Percentiles rank a stretch among this genome's conserved stretches.
Conservation (phyloP, 2,797 vertebrate species). For the Intellagama lesueurii region DNA sequence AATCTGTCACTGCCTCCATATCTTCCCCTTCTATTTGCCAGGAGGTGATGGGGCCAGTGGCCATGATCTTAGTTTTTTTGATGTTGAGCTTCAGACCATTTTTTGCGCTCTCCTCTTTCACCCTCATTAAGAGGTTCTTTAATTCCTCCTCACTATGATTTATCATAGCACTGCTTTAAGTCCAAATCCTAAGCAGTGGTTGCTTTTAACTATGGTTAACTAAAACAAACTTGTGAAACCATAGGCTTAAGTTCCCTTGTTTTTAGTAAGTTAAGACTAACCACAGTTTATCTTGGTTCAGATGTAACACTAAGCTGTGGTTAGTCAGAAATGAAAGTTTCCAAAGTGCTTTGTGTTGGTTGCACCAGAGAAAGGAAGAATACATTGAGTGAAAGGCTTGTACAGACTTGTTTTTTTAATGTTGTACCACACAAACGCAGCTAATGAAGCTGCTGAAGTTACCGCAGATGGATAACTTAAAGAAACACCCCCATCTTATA, state of each 20-base stretch:
- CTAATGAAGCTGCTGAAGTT: too few species aligned
- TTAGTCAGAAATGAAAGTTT: neutral
- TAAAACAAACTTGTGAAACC: neutral
- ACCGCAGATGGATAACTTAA: neutral
- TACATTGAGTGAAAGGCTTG: neutral
- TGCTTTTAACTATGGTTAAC: neutral
- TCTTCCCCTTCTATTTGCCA: too few species aligned
- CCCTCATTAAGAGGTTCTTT: too few species aligned
- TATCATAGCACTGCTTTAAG: neutral
- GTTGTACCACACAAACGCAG: neutral
- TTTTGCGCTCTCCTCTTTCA: too few species aligned
- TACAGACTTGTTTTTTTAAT: neutral
- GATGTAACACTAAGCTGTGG: neutral
- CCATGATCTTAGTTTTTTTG: too few species aligned
- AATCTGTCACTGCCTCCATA: too few species aligned
- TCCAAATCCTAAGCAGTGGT: neutral
- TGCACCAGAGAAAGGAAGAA: neutral
- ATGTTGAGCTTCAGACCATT: too few species aligned
- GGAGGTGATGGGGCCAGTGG: too few species aligned
- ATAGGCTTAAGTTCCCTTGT: neutral
- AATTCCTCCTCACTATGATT: too few species aligned
- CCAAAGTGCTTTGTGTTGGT: neutral
- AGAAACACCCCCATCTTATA: slow-evolving; percentile 1
- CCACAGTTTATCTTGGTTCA: neutral
- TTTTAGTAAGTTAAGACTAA: neutral